A percentile compares a stretch with the other conserved stretches of the same genome.
These are phyloP conservation scores for Glaucopsyche alexis DNA, from an alignment of 2,888 invertebrate species.

Conservation along the genomic window DNA sequence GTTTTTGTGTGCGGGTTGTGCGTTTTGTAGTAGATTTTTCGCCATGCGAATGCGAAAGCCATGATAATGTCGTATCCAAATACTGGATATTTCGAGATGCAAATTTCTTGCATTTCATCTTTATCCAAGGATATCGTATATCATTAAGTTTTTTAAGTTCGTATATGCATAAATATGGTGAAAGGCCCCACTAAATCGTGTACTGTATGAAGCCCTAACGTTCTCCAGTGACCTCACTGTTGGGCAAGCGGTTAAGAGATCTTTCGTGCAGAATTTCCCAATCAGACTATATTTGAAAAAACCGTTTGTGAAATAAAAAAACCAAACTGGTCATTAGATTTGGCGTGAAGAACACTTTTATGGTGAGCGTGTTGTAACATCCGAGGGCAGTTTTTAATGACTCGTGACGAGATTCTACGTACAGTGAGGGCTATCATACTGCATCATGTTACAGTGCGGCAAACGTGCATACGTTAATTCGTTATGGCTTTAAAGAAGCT, in stretches of 20 bases:
- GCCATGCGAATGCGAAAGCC: no score
- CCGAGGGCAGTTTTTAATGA: neutral
- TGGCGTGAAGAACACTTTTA: conserved; percentile 12
- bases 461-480: neutral
- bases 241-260: conserved; percentile 6
- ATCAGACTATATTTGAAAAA: conserved; percentile 20
- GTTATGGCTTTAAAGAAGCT: neutral
- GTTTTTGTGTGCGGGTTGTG: no score
- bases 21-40: no score
- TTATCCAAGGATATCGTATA: no score
- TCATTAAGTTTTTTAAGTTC: neutral
- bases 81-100: no score
- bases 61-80: no score
- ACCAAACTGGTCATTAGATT: conserved; percentile 10
- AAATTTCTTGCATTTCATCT: no score
- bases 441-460: neutral
- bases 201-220: neutral
- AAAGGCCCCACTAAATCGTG: neutral
- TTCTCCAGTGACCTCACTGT: conserved; percentile 14
- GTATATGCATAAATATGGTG: neutral
- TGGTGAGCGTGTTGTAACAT: conserved; percentile 12
- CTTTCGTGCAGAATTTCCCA: neutral
- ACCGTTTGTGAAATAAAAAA: conserved; percentile 19
- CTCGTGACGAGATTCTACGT: neutral
- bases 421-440: neutral